phyloP scores from a whole-genome alignment of 2,113 vertebrate species.

The Gila orcuttii region DNA sequence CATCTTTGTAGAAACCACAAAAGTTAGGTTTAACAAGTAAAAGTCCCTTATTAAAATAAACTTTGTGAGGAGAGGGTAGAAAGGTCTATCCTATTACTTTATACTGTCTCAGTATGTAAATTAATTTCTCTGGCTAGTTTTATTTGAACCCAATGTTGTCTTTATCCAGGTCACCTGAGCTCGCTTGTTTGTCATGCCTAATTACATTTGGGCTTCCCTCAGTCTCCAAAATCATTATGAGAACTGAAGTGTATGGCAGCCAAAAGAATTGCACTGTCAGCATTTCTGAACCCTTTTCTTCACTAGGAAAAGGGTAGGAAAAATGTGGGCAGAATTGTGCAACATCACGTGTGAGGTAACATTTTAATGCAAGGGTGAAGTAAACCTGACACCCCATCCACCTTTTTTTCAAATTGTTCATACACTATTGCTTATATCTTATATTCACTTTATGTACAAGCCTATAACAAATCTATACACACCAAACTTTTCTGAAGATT shows the following conservation, averaged over 20 bases:
- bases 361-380: background rate
- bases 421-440: background rate
- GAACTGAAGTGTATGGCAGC: constrained; percentile 67
- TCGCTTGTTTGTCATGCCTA: constrained; percentile 63
- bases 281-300: constrained; percentile 68
- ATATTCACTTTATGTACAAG: background rate
- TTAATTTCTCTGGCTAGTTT: background rate
- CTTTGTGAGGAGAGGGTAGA: background rate
- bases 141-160: constrained; percentile 42
- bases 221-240: constrained; percentile 79
- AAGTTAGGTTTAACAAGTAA: background rate
- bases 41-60: background rate
- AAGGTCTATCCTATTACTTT: background rate
- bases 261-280: constrained; percentile 74
- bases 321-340: too few relatives aligned
- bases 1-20: background rate
- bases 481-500: background rate
- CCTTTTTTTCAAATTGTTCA: background rate
- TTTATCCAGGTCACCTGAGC: constrained; percentile 53
- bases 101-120: background rate
- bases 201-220: constrained; percentile 75
- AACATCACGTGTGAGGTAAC: too few relatives aligned
- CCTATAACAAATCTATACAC: background rate
- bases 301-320: constrained; percentile 8
- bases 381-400: background rate